phyloP scores from a whole-genome alignment of 2,888 invertebrate species.

The Patella ulyssiponensis region DNA sequence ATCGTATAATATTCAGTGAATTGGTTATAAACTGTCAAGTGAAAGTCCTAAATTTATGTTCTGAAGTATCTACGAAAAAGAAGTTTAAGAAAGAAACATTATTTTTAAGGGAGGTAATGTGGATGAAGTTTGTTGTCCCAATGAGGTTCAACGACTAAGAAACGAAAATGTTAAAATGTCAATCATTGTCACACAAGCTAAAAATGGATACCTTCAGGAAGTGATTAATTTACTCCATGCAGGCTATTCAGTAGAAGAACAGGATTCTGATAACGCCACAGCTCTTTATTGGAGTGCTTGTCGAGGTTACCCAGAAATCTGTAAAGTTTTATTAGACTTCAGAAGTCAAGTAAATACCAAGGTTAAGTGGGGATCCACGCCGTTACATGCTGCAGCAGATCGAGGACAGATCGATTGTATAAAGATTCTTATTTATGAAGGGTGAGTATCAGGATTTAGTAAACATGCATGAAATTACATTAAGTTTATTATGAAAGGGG shows the following conservation, averaged over 20 bases:
- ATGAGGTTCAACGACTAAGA: background rate
- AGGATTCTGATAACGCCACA: slow-evolving; percentile 55
- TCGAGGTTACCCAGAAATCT: slow-evolving; percentile 48
- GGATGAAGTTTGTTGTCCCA: background rate
- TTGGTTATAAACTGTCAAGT: too few species aligned
- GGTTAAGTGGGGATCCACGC: slow-evolving; percentile 58
- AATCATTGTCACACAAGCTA: slow-evolving; percentile 49
- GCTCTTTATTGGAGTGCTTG: slow-evolving; percentile 60
- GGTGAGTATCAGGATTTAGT: too few species aligned
- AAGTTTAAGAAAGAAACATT: too few species aligned
- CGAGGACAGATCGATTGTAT: slow-evolving; percentile 53
- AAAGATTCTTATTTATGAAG: slow-evolving; percentile 39
- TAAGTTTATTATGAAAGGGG: too few species aligned
- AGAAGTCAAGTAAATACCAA: slow-evolving; percentile 53
- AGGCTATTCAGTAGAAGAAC: slow-evolving; percentile 36
- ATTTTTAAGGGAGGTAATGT: background rate
- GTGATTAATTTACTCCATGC: slow-evolving; percentile 31
- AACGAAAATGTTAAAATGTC: slow-evolving; percentile 29
- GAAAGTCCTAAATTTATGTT: too few species aligned
- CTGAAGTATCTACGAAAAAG: too few species aligned
- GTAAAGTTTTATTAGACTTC: slow-evolving; percentile 45
- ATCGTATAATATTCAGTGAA: too few species aligned
- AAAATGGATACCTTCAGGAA: slow-evolving; percentile 47
- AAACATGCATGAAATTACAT: background rate
- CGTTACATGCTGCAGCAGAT: slow-evolving; percentile 57